Evolutionary conservation across 1,140 invertebrate species (phyloP), one percentile per base, ranked within the genome.

Genomic region (Eueides isabella): DNA sequence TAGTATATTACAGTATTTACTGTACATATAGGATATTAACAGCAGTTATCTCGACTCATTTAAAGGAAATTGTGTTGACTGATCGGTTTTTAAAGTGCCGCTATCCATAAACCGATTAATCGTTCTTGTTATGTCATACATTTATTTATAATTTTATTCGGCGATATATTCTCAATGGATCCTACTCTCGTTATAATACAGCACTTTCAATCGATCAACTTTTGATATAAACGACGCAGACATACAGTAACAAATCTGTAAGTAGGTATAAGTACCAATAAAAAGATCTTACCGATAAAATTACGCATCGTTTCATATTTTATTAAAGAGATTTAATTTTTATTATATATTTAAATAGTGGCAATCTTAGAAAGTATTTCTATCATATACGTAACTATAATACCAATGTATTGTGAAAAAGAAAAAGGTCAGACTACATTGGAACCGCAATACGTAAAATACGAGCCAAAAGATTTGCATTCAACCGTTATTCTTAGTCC

Each of bases 381-480:
- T 7, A 7, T 44, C n/a, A 38, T 38, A 14, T 31, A 41, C 41
- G 41, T 16, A n/a, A 44, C n/a, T 19, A 19, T 19, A n/a, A 6
- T 19, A n/a, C 5, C n/a, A 7, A 31, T 7, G 31, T 3, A 1
- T 26, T 26, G 19, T 12, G 7, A 31, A n/a, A n/a, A n/a, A n/a
- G n/a, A 26, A 55, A 26, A 55, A 23, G 23, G 48, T 55, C 23
- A 55, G 3, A 55, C 48, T 4, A 55, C 48, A 66, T 66, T n/a
- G 11, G 7, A 29, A 26, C 64, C 64, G 26, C 64, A 41, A 11
- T 19, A 48, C 66, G 26, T 41, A 41, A n/a, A 41, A 67, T 28
- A 67, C 9, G 28, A 31, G 30, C 41, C 41, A 19, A 30, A n/a
- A 55, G 28, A 30, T 67, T 67, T 67, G 38, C 65, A 67, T 67